Evolutionary conservation across 2,797 vertebrate species (phyloP).

Genomic region (Discoglossus pictus): DNA sequence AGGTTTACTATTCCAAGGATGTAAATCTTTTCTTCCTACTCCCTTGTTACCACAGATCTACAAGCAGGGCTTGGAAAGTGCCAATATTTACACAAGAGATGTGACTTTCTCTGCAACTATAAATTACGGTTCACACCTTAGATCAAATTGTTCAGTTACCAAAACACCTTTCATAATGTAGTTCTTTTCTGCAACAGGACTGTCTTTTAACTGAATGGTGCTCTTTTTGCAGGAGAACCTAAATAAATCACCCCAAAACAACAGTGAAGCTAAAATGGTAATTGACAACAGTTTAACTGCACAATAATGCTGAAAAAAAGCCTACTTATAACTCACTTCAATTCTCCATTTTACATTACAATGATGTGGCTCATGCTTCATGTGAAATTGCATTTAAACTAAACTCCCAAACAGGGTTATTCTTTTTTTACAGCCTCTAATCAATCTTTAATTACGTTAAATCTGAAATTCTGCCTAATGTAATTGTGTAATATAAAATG

Average conservation of each 20-base stretch:
- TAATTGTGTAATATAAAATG: conserved; percentile 44
- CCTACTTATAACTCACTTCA: conserved; percentile 40
- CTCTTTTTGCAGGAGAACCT: conserved; percentile 14
- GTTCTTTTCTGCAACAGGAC: conserved; percentile 9
- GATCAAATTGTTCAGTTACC: conserved; percentile 3
- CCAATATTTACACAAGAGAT: too few species aligned
- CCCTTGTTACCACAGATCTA: too few species aligned
- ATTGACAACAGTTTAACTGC: conserved; percentile 42
- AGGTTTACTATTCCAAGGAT: too few species aligned
- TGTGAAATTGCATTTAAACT: conserved; percentile 41
- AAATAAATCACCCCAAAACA: conserved; percentile 32
- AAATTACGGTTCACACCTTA: neutral
- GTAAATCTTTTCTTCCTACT: too few species aligned
- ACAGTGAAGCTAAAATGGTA: conserved; percentile 27
- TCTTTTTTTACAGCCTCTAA: conserved; percentile 37
- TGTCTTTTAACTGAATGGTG: neutral
- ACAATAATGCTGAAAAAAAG: conserved; percentile 36
- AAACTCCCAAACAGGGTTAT: conserved; percentile 41
- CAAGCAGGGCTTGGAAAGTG: too few species aligned
- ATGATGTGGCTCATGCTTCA: conserved; percentile 42
- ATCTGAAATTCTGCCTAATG: conserved; percentile 38
- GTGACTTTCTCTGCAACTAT: too few species aligned
- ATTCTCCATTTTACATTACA: conserved; percentile 32
- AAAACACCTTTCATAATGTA: neutral
- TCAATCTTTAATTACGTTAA: conserved; percentile 45